Evolutionary conservation across 30 jellyfish, hydroid and myxozoan species (phyloP).

Genomic region (Mastigias papua): DNA sequence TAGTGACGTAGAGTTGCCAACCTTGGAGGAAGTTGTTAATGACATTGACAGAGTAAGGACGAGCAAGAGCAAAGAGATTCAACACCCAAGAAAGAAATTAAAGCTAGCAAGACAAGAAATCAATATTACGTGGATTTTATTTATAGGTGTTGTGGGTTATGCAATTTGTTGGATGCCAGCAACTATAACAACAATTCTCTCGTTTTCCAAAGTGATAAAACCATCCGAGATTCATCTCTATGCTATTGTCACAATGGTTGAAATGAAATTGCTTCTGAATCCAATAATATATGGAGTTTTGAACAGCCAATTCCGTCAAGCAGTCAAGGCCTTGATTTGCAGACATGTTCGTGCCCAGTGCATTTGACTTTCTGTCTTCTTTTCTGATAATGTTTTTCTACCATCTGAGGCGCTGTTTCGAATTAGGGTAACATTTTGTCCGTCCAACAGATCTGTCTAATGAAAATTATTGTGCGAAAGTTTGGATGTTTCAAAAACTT

Average conservation of each 20-base stretch:
- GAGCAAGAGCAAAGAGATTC: not conserved
- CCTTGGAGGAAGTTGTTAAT: not conserved
- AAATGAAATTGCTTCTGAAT: conserved; percentile 64
- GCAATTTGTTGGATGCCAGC: conserved; percentile 91
- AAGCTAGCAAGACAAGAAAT: conserved; percentile 40
- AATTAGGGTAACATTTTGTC: too few species aligned
- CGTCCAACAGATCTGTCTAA: too few species aligned
- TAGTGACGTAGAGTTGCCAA: not conserved
- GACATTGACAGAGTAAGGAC: not conserved
- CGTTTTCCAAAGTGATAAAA: conserved; percentile 7
- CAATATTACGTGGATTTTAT: conserved; percentile 70
- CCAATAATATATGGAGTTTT: conserved; percentile 80
- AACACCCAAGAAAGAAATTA: not conserved
- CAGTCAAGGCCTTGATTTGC: conserved; percentile 6
- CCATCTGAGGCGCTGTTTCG: too few species aligned
- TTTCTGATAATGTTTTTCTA: too few species aligned
- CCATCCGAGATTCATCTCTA: conserved; percentile 2
- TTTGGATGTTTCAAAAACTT: too few species aligned
- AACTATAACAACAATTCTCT: conserved; percentile 42
- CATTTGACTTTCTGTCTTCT: too few species aligned
- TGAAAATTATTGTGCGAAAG: too few species aligned
- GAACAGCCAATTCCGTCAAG: conserved; percentile 67
- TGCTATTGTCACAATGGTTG: conserved; percentile 70
- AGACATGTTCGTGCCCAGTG: not conserved
- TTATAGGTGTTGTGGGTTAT: conserved; percentile 65